Conservation (phyloP, 1,140 invertebrate genomes). For the Drosophila obscura region DNA sequence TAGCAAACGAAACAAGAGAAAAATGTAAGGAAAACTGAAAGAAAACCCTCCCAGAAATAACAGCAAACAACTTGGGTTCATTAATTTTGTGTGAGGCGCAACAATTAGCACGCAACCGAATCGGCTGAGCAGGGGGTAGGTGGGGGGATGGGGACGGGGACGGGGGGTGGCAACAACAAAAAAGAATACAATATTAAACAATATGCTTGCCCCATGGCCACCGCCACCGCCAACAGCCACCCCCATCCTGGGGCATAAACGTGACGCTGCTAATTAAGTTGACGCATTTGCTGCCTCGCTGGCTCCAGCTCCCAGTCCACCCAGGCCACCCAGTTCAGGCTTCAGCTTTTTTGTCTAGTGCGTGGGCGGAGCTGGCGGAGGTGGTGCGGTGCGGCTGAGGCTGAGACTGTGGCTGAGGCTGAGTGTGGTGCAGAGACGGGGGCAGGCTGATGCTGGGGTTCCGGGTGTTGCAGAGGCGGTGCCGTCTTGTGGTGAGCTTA, state of each 20-base stretch:
- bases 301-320: conserved; percentile 25
- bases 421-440: too few species aligned
- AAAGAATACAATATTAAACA: conserved; percentile 68
- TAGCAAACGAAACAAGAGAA: conserved; percentile 20
- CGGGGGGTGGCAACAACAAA: conserved; percentile 5
- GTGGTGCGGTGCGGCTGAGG: too few species aligned
- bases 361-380: background rate
- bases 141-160: conserved; percentile 3
- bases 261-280: conserved; percentile 82
- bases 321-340: background rate
- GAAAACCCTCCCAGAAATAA: conserved; percentile 39
- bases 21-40: conserved; percentile 39
- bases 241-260: conserved; percentile 41
- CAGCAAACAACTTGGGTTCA: conserved; percentile 76
- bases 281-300: conserved; percentile 73
- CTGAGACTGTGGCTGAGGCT: background rate
- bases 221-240: background rate
- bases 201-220: conserved; percentile 46
- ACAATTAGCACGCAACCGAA: conserved; percentile 80
- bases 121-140: conserved; percentile 16
- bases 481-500: conserved; percentile 65
- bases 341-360: conserved; percentile 45
- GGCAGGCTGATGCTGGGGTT: too few species aligned
- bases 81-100: conserved; percentile 81
- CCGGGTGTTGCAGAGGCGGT: background rate